These are phyloP conservation scores for Cyprinodon variegatus DNA, from an alignment of 2,113 vertebrate species.

Conservation along the genomic window DNA sequence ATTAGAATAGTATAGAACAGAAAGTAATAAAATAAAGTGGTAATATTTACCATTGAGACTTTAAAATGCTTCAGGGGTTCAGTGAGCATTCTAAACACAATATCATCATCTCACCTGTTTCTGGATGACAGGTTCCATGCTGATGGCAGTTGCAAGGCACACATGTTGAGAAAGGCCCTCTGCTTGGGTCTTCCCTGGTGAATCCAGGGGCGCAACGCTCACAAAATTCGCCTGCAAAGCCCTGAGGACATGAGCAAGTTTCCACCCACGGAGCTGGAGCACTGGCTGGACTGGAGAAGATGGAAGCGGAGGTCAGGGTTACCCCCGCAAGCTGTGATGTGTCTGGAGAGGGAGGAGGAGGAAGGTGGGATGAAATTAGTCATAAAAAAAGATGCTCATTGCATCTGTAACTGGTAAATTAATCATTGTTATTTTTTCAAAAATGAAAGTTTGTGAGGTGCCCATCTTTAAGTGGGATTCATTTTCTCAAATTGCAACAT, in stretches of 20 bases:
- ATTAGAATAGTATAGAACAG: too few species aligned
- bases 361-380: not conserved
- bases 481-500: not conserved
- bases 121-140: conserved; percentile 87
- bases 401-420: conserved; percentile 8
- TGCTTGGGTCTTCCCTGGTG: conserved; percentile 78
- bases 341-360: conserved; percentile 68
- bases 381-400: conserved; percentile 11
- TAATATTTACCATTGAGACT: not conserved
- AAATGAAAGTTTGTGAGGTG: conserved; percentile 23
- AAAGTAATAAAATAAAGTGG: not conserved
- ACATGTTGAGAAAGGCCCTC: conserved; percentile 78
- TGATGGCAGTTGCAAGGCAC: conserved; percentile 89
- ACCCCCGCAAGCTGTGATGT: conserved; percentile 80
- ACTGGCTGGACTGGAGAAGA: conserved; percentile 5
- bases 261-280: conserved; percentile 86
- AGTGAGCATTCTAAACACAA: not conserved
- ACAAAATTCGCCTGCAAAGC: conserved; percentile 87
- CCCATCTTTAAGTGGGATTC: conserved; percentile 20
- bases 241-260: conserved; percentile 84
- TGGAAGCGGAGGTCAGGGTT: conserved; percentile 79
- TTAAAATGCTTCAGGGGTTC: not conserved
- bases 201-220: conserved; percentile 85
- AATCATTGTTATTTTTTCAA: conserved; percentile 24
- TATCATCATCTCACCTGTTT: conserved; percentile 79